Evolutionary conservation across 2,113 vertebrate species (phyloP).

Genomic region (Dipodomys ordii): DNA sequence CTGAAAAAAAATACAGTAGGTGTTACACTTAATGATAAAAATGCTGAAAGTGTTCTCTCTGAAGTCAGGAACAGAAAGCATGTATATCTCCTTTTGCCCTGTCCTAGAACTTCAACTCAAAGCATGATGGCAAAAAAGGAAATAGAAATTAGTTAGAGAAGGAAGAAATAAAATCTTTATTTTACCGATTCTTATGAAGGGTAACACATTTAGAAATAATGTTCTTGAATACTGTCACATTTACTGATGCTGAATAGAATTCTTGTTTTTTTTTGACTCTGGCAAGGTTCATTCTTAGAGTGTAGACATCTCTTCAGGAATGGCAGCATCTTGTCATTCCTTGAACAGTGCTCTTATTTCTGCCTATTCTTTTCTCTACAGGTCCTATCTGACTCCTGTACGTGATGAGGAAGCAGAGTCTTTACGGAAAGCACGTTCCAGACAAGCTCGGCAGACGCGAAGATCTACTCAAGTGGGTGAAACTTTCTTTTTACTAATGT

Average conservation of each 20-base stretch:
- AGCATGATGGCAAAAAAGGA: neutral
- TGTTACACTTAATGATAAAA: neutral
- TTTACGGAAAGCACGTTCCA: conserved; percentile 94
- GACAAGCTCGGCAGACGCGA: conserved; percentile 95
- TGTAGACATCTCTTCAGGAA: neutral
- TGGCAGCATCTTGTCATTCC: neutral
- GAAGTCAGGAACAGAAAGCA: neutral
- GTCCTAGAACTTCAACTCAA: neutral
- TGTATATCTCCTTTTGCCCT: neutral
- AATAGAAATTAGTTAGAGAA: neutral
- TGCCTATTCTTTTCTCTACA: conserved; percentile 27
- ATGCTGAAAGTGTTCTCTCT: neutral
- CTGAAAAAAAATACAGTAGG: neutral
- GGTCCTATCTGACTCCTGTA: conserved; percentile 92
- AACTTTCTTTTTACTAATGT: neutral
- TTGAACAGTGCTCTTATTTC: neutral
- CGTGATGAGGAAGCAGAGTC: conserved; percentile 96
- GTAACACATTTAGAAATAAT: neutral
- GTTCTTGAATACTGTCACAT: neutral
- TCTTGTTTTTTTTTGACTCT: conserved; percentile 12
- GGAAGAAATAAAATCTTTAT: neutral
- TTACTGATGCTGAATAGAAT: neutral
- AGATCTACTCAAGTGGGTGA: conserved; percentile 94
- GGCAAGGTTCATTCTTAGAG: neutral
- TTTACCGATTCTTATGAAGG: neutral